Base-by-base conservation (phyloP, 2,797 vertebrate species). In the Microctenopoma steveboyesi region DNA sequence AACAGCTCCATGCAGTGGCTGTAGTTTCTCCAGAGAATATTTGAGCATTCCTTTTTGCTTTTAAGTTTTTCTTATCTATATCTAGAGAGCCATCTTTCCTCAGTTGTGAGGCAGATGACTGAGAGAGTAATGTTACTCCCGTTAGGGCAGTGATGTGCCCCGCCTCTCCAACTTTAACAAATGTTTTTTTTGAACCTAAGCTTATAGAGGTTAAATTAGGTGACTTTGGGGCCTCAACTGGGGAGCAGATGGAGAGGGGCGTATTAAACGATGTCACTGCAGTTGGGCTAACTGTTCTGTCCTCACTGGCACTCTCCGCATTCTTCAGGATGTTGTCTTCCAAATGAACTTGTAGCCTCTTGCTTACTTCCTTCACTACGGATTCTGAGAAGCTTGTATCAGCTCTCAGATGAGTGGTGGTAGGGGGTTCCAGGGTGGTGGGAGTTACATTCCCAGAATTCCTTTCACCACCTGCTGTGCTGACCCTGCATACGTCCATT, bases 341-440 rank as follows among this genome's bases (percentile, higher is more conserved):
- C 64, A 94, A 59, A 64, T 86, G 78, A 62, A 91, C 83, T 7
- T 83, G 83, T 54, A 94, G 85, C 74, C 91, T 91, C 84, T 83
- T 93, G 71, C 77, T 89, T 1, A 90, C 90, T 64, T 93, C 92
- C 9, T 79, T 80, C 69, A 91, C 91, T 51, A 93, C 87, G 0
- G 82, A 86, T 4, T 92, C 76, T 0, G 85, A 1, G 13, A 91
- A 86, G n/a, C 79, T 56, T 0, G 28, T 33, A 13, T 65, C 46
- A 1, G 47, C 40, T n/a, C 15, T 39, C 12, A 30, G 27, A 4
- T 53, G 14, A n/a, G 9, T 2, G 15, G 51, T 14, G 2, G 45
- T 6, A 15, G 50, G 10, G 11, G 58, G 15, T n/a, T 74, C 81
- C 27, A n/a, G 5, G 22, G n/a, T 3, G 4, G 73, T 69, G 49